phyloP scores from a whole-genome alignment of 2,797 vertebrate species.

The Micrastur ruficollis region DNA sequence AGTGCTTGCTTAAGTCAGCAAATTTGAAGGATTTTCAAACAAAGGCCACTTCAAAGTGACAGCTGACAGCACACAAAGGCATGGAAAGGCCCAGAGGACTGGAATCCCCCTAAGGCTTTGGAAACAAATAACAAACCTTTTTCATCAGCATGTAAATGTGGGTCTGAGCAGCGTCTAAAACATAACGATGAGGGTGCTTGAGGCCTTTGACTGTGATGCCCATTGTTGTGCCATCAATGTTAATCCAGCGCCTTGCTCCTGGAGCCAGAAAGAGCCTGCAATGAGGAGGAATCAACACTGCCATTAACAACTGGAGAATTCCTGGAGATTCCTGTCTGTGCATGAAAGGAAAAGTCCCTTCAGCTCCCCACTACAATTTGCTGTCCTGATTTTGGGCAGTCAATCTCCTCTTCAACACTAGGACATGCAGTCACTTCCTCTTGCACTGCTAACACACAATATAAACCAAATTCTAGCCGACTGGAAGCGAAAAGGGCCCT shows the following conservation, averaged over 20 bases:
- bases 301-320: neutral
- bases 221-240: conserved; percentile 98
- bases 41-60: neutral
- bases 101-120: conserved; percentile 9
- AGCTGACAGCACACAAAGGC: neutral
- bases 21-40: neutral
- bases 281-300: neutral
- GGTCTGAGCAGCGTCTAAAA: conserved; percentile 93
- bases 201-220: conserved; percentile 92
- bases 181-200: conserved; percentile 92
- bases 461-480: neutral
- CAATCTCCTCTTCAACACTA: neutral
- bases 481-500: neutral
- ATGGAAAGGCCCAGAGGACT: neutral
- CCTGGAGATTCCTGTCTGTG: neutral
- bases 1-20: neutral
- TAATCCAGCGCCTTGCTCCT: conserved; percentile 95
- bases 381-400: neutral
- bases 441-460: neutral
- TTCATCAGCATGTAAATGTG: conserved; percentile 99
- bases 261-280: conserved; percentile 92
- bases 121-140: conserved; percentile 81
- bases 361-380: neutral
- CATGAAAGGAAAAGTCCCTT: neutral
- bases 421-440: neutral